Evolutionary conservation across 2,797 vertebrate genomes (phyloP), one percentile per base, ranked within the genome.

Genomic region (Cirrhinus molitorella): DNA sequence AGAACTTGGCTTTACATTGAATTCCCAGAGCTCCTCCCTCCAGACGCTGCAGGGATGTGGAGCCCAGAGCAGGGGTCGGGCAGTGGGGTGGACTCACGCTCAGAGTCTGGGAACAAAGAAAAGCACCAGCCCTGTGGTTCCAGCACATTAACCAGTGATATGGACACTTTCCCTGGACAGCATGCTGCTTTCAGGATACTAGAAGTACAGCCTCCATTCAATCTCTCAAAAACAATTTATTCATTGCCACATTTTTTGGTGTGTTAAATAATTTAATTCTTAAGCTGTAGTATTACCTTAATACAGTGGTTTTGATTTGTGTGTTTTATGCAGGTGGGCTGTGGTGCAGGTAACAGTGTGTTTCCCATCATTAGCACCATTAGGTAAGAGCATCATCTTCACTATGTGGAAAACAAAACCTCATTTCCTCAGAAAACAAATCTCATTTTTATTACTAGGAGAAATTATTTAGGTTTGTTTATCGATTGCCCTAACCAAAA

Each of bases 281-380:
- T 57, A 25, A 1, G 40, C 40, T 37, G 37, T 37, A 6, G 37
- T 37, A 37, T 28, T 12, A 23, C 16, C 16, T 55, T 8, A 1
- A 7, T 25, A 68, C 1, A 80, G 25, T 31, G 1, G 72, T 13
- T 73, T 45, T 68, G 55, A 28, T 47, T 10, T 45, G 25, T 86
- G 25, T 83, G 70, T 82, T 71, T 80, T 25, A 37, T 63, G 63
- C 76, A 99, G 97, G 95, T 97, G 91, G 97, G 97, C 85, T 98
- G 97, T 93, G 97, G 97, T 65, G 96, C 95, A 89, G 97, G 97
- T 83, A 99, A 97, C 94, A 97, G 96, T 89, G 96, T 97, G 61
- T 96, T 98, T 92, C 98, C 97, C 74, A 96, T 99, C 86, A 83
- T 97, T 90, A 94, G 92, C 78, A 92, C 93, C 87, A 93, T 97